These are phyloP conservation scores for Phoeniculus purpureus DNA, from an alignment of 2,797 vertebrate genomes.

Conservation along the genomic window DNA sequence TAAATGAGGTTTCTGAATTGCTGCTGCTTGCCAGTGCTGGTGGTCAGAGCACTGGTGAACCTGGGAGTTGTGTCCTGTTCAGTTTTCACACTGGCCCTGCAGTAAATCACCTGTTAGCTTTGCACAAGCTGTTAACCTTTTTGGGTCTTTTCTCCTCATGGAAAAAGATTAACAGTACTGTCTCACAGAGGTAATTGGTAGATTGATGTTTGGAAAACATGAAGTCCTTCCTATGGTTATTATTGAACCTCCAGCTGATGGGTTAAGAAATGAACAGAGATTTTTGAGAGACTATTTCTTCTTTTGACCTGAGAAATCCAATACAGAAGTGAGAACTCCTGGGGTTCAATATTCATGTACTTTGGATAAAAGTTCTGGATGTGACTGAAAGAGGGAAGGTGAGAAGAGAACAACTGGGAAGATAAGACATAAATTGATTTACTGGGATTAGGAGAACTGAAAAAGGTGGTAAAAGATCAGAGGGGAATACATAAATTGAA, in stretches of 20 bases:
- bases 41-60: background rate
- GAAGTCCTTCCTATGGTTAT: background rate
- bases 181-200: background rate
- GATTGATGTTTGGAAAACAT: conserved; percentile 12
- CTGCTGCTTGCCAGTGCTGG: background rate
- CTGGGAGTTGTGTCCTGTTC: background rate
- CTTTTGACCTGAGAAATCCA: background rate
- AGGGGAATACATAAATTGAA: background rate
- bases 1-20: background rate
- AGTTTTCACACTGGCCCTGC: background rate
- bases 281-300: background rate
- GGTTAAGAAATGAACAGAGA: background rate
- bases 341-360: background rate
- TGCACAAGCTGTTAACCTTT: background rate
- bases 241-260: background rate
- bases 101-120: background rate
- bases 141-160: background rate
- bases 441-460: background rate
- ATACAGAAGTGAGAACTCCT: background rate
- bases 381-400: background rate
- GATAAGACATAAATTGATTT: background rate
- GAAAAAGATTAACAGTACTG: background rate
- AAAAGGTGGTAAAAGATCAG: background rate
- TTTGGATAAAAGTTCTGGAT: background rate
- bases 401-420: background rate